Evolutionary conservation across 2,888 invertebrate species (phyloP).

Genomic region (Aproaerema taeniolella): DNA sequence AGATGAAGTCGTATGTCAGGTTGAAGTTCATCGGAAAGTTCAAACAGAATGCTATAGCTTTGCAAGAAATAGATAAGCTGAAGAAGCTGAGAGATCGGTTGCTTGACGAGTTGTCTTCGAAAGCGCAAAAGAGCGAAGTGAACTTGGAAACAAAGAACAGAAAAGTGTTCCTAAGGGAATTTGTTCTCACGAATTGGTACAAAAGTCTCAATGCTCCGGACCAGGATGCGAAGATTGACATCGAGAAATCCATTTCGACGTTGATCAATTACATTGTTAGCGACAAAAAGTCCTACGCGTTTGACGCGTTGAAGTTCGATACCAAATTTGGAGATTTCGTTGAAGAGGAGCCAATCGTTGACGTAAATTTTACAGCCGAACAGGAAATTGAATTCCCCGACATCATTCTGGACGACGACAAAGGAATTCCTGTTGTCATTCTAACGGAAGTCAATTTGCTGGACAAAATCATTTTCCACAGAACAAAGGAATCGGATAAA

Average conservation of each 20-base stretch:
- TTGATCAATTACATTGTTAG: slow-evolving; percentile 39
- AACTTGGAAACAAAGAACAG: slow-evolving; percentile 27
- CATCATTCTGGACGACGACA: slow-evolving; percentile 36
- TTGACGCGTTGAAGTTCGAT: slow-evolving; percentile 36
- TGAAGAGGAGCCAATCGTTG: slow-evolving; percentile 28
- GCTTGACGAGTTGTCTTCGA: slow-evolving; percentile 21
- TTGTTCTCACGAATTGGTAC: slow-evolving; percentile 29
- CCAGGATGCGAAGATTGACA: slow-evolving; percentile 23
- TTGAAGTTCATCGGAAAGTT: slow-evolving; percentile 29
- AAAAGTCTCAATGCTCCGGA: slow-evolving; percentile 19
- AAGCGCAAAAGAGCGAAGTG: not conserved
- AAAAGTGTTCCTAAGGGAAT: slow-evolving; percentile 25
- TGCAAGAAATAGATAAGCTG: slow-evolving; percentile 32
- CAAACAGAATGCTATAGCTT: slow-evolving; percentile 19
- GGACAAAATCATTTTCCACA: slow-evolving; percentile 32
- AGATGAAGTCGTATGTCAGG: slow-evolving; percentile 35
- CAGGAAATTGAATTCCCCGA: slow-evolving; percentile 43
- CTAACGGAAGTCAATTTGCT: slow-evolving; percentile 30
- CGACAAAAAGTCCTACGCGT: slow-evolving; percentile 35
- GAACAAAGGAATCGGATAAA: slow-evolving; percentile 4
- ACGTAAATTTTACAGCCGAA: slow-evolving; percentile 30
- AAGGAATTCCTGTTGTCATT: slow-evolving; percentile 39
- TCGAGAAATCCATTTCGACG: slow-evolving; percentile 35
- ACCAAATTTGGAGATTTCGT: slow-evolving; percentile 22
- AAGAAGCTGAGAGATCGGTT: slow-evolving; percentile 28